phyloP scores from a whole-genome alignment of 2,888 invertebrate genomes.

The Argyresthia albistria region DNA sequence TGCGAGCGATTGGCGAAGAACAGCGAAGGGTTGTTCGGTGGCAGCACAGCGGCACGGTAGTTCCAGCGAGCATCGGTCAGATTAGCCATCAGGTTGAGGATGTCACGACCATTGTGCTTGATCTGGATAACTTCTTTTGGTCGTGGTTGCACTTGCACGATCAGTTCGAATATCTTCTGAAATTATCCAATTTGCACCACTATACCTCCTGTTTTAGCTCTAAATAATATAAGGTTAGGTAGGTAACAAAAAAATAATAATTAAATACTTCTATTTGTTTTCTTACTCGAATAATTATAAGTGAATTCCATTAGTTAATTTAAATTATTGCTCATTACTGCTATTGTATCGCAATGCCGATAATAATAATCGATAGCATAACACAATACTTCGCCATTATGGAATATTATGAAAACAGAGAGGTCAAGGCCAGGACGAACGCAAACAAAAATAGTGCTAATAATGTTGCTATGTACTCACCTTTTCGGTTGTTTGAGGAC shows the following conservation, averaged over 20 bases:
- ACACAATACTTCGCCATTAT: slow-evolving; percentile 60
- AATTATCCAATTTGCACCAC: slow-evolving; percentile 11
- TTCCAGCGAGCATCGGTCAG: slow-evolving; percentile 69
- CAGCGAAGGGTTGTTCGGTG: slow-evolving; percentile 67
- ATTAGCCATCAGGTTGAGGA: slow-evolving; percentile 73
- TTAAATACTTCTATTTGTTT: neutral
- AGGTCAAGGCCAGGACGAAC: slow-evolving; percentile 70
- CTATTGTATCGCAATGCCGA: neutral
- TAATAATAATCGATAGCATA: slow-evolving; percentile 47
- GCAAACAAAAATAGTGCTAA: slow-evolving; percentile 53
- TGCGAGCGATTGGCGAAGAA: slow-evolving; percentile 76
- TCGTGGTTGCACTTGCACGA: slow-evolving; percentile 58
- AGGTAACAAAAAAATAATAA: too few relatives aligned
- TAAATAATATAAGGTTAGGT: too few relatives aligned
- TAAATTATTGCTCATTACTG: too few relatives aligned
- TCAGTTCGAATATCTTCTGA: slow-evolving; percentile 60
- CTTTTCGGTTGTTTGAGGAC: slow-evolving; percentile 70
- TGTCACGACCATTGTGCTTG: slow-evolving; percentile 65
- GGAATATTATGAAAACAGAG: slow-evolving; percentile 72
- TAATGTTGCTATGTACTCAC: slow-evolving; percentile 25
- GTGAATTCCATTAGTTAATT: neutral
- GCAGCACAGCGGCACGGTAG: slow-evolving; percentile 67
- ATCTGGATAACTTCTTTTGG: slow-evolving; percentile 51
- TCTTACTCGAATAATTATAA: neutral
- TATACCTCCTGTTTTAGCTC: too few relatives aligned